Conservation (phyloP, 2,797 vertebrate genomes). For the Sphaeramia orbicularis region DNA sequence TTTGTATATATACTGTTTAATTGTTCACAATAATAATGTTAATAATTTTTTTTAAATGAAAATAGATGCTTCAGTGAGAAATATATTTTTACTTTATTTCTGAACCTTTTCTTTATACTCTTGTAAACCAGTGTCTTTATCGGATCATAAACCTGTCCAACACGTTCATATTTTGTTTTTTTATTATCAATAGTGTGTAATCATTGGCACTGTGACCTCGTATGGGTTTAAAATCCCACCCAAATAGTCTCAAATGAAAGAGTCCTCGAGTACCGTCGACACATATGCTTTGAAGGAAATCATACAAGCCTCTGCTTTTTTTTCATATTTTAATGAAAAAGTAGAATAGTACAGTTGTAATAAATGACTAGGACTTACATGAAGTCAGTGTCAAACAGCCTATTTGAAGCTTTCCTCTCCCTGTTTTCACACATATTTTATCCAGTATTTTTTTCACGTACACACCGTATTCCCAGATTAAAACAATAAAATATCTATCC, state of each 20-base stretch:
- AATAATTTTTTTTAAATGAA: too few species aligned
- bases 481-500: slow-evolving; percentile 48
- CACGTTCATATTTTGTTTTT: too few species aligned
- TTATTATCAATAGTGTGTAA: not conserved
- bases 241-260: too few species aligned
- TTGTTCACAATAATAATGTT: too few species aligned
- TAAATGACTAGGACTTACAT: slow-evolving; percentile 69
- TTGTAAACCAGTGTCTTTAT: too few species aligned
- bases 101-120: too few species aligned
- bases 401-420: slow-evolving; percentile 35
- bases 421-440: slow-evolving; percentile 7
- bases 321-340: slow-evolving; percentile 82
- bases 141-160: too few species aligned
- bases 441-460: slow-evolving; percentile 6
- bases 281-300: not conserved
- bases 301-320: not conserved
- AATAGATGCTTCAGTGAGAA: not conserved
- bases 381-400: slow-evolving; percentile 81
- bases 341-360: slow-evolving; percentile 72
- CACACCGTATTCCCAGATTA: slow-evolving; percentile 15
- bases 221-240: too few species aligned
- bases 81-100: not conserved
- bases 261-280: too few species aligned
- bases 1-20: too few species aligned
- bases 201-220: too few species aligned